phyloP scores from a whole-genome alignment of 1,140 invertebrate genomes.

The Hermetia illucens region DNA sequence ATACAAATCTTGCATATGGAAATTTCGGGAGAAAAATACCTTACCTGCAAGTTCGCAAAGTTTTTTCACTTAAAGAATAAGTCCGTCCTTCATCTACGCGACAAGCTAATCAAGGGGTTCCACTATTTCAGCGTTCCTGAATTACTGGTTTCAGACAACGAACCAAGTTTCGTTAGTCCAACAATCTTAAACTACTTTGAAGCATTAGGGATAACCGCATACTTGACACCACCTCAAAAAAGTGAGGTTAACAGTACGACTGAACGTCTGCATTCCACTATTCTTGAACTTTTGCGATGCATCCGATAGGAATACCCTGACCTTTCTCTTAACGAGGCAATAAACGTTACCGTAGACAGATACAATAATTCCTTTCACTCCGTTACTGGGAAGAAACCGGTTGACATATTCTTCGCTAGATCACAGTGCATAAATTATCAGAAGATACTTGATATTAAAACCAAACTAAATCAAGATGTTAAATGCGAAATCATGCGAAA shows the following conservation, averaged over 20 bases:
- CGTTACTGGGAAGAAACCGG: too few species aligned
- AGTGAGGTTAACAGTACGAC: slow-evolving; percentile 6
- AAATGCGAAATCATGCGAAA: too few species aligned
- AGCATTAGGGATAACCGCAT: background rate
- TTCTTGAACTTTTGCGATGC: slow-evolving; percentile 6
- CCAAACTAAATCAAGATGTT: too few species aligned
- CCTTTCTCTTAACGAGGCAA: background rate
- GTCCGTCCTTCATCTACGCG: background rate
- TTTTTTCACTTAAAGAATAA: slow-evolving; percentile 4
- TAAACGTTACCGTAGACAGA: slow-evolving; percentile 1
- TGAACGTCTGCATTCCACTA: slow-evolving; percentile 5
- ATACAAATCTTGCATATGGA: slow-evolving; percentile 5
- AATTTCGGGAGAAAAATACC: slow-evolving; percentile 3
- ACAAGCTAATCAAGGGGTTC: background rate
- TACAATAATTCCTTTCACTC: slow-evolving; percentile 3
- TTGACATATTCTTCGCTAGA: too few species aligned
- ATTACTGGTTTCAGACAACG: slow-evolving; percentile 3
- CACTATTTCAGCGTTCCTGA: background rate
- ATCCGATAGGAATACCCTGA: slow-evolving; percentile 2
- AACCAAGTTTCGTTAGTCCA: slow-evolving; percentile 4
- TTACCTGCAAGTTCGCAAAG: slow-evolving; percentile 7
- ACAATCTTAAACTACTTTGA: background rate
- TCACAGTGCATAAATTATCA: too few species aligned
- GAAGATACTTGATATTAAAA: too few species aligned
- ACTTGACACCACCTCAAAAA: slow-evolving; percentile 3